Evolutionary conservation across 1,140 invertebrate species (phyloP).

Genomic region (Drosophila orosa): DNA sequence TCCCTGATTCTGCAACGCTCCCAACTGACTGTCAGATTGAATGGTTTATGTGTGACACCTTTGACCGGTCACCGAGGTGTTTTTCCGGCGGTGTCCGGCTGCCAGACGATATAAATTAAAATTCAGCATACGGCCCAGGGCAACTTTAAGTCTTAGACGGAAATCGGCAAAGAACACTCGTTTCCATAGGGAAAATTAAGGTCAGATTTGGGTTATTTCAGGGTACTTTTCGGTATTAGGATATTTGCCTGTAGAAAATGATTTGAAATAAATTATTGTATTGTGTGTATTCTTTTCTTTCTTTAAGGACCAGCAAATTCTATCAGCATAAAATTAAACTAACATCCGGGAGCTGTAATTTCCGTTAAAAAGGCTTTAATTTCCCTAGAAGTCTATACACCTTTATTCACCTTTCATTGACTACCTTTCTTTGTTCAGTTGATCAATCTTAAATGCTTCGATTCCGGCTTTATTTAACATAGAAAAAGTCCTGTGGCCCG

Average conservation of each 20-base stretch:
- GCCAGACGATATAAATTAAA: slow-evolving; percentile 72
- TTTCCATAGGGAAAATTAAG: background rate
- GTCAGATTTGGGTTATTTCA: background rate
- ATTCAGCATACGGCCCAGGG: slow-evolving; percentile 9
- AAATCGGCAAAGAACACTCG: slow-evolving; percentile 1
- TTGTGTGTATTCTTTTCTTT: background rate
- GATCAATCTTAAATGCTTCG: background rate
- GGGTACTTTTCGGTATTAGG: background rate
- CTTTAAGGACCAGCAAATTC: no score
- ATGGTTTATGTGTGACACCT: slow-evolving; percentile 82
- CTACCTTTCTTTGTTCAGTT: background rate
- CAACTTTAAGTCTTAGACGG: slow-evolving; percentile 32
- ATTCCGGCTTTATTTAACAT: background rate
- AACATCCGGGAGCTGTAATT: background rate
- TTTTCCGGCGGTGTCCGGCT: slow-evolving; percentile 31
- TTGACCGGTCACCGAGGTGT: slow-evolving; percentile 68
- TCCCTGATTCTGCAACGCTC: slow-evolving; percentile 4
- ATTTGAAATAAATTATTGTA: background rate
- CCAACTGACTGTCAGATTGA: slow-evolving; percentile 71
- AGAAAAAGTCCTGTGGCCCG: slow-evolving; percentile 13
- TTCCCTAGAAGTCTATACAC: background rate
- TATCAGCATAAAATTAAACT: background rate
- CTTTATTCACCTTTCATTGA: background rate
- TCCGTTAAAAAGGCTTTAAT: background rate
- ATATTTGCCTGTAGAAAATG: background rate